Evolutionary conservation across 2,113 vertebrate species (phyloP), one percentile per base, ranked within the genome.

Genomic region (Anguilla japonica): DNA sequence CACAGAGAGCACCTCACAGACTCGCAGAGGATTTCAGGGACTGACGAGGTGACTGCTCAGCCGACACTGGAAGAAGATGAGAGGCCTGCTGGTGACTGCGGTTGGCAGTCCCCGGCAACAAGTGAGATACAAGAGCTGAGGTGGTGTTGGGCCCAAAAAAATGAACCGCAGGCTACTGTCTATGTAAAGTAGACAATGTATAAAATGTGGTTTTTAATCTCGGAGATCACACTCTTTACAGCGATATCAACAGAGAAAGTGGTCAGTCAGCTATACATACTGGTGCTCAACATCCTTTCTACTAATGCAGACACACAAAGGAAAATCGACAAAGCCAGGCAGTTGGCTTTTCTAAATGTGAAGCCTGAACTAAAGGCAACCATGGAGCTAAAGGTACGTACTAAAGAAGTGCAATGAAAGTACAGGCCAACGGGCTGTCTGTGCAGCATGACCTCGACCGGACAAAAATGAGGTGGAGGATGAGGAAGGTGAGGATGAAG

Each of bases 401-500:
- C 50, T 13, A 41, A 60, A 81, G 89, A 89, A 90, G 89, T 89
- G 85, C 87, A 90, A 92, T 86, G 89, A 92, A 60, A 22, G 90
- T 57, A 15, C 39, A 11, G 85, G 86, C 46, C 43, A 71, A 1
- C 9, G 50, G 5, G n/a, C 40, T 71, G 41, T 18, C 78, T 11
- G 15, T 15, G 34, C 39, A 20, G 39, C 34, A 40, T 6, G 39
- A 80, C 15, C 88, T 89, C 84, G 41, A 82, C 88, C 88, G 67
- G 91, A 90, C 84, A 75, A 3, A 13, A 41, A 79, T 56, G 40
- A 80, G 83, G 89, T 82, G 87, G 41, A 88, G 92, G 91, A 92
- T 91, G 91, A 93, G 92, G 93, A 91, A 82, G 9, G 82, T 41
- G 91, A 91, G 75, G 91, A 92, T 40, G 89, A 90, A 90, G 87